These are phyloP conservation scores for Holcopasites calliopsidis DNA, from an alignment of 1,140 invertebrate genomes.

Conservation along the genomic window DNA sequence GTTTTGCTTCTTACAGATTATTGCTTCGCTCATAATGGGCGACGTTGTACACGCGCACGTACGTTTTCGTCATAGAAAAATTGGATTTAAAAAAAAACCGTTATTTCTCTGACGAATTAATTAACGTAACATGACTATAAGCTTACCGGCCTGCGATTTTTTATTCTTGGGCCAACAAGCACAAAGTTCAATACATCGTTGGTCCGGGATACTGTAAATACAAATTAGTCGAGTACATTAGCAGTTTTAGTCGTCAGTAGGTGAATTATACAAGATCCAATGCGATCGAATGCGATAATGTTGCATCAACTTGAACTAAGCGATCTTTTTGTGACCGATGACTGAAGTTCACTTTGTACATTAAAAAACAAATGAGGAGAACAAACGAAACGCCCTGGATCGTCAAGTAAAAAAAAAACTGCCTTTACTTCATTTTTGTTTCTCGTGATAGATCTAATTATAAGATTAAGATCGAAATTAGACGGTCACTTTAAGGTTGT, in stretches of 20 bases:
- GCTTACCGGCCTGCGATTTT: slow-evolving; percentile 33
- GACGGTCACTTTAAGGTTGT: slow-evolving; percentile 3
- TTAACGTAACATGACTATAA: slow-evolving; percentile 6
- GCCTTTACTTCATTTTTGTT: slow-evolving; percentile 17
- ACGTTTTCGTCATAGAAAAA: too few species aligned
- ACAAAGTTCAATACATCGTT: not conserved
- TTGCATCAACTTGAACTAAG: slow-evolving; percentile 30
- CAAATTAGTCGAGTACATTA: slow-evolving; percentile 40
- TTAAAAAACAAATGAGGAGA: not conserved
- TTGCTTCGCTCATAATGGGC: not conserved
- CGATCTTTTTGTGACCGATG: slow-evolving; percentile 13
- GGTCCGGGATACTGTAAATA: slow-evolving; percentile 50
- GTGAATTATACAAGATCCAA: slow-evolving; percentile 11
- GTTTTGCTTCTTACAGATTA: slow-evolving; percentile 2
- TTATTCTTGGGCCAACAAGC: slow-evolving; percentile 6
- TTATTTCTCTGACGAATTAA: slow-evolving; percentile 3
- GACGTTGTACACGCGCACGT: too few species aligned
- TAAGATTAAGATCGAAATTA: slow-evolving; percentile 6
- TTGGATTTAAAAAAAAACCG: not conserved
- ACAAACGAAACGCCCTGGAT: not conserved
- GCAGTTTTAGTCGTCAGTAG: slow-evolving; percentile 33
- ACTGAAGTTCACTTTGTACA: slow-evolving; percentile 21
- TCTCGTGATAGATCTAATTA: not conserved
- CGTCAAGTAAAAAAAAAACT: too few species aligned
- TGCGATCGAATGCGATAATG: slow-evolving; percentile 14